These are phyloP conservation scores for Athene noctua DNA, from an alignment of 2,113 vertebrate species.

Conservation along the genomic window DNA sequence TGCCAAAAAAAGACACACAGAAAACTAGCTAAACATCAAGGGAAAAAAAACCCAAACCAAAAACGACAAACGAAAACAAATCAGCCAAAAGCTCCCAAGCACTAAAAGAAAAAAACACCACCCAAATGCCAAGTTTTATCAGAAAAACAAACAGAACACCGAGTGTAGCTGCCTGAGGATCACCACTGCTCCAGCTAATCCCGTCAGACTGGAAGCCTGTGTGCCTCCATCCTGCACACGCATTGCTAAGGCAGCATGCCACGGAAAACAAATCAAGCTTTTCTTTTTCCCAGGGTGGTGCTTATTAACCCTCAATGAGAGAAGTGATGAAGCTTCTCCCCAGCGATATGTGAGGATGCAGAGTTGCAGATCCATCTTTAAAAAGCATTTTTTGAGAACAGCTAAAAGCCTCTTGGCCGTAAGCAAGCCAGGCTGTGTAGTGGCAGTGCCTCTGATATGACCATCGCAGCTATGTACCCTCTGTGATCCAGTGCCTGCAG, in stretches of 20 bases:
- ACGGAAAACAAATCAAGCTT: background rate
- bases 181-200: background rate
- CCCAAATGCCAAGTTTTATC: background rate
- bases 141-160: background rate
- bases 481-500: accelerated
- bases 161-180: background rate
- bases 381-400: background rate
- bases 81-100: background rate
- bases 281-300: background rate
- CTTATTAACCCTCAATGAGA: background rate
- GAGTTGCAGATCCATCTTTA: background rate
- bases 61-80: no score
- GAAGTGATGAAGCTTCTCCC: background rate
- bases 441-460: background rate
- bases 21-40: background rate
- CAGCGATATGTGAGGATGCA: background rate
- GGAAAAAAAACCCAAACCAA: background rate
- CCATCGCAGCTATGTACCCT: background rate
- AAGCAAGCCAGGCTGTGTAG: background rate
- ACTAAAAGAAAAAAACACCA: background rate
- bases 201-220: background rate
- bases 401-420: background rate
- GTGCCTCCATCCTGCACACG: background rate
- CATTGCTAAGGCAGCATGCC: no score
- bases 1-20: background rate